Evolutionary conservation across 2,113 vertebrate species (phyloP).

Genomic region (Ammodytes marinus): DNA sequence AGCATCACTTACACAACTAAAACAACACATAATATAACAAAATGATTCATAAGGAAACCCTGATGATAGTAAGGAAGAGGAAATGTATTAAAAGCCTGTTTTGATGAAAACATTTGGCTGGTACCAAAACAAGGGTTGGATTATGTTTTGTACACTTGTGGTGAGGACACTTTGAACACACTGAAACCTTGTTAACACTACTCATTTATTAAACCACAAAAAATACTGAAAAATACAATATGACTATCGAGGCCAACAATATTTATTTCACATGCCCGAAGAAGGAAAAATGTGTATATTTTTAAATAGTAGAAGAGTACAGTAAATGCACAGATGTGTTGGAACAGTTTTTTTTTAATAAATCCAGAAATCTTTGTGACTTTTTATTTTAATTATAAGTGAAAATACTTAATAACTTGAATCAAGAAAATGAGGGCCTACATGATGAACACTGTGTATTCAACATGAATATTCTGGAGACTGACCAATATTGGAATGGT

Average conservation of each 20-base stretch:
- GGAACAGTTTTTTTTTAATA: background rate
- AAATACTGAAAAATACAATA: background rate
- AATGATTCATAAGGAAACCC: slow-evolving; percentile 16
- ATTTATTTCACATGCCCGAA: no score
- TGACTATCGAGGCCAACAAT: background rate
- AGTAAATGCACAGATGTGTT: background rate
- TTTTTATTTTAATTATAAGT: background rate
- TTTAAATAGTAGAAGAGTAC: background rate
- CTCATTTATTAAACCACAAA: background rate
- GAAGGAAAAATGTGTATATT: background rate
- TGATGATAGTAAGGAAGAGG: background rate
- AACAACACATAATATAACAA: slow-evolving; percentile 4
- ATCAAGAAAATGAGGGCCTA: no score
- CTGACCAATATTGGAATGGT: background rate
- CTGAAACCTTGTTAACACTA: background rate
- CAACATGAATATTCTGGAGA: background rate
- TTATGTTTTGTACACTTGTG: background rate
- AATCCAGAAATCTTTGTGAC: background rate
- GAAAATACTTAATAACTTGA: background rate
- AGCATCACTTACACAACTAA: background rate
- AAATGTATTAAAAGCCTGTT: slow-evolving; percentile 1
- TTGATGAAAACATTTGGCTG: background rate
- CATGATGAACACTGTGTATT: background rate
- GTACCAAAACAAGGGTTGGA: background rate
- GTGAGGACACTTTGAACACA: background rate